Evolutionary conservation across 2,888 invertebrate genomes (phyloP).

Genomic region (Andrena trimmerana): DNA sequence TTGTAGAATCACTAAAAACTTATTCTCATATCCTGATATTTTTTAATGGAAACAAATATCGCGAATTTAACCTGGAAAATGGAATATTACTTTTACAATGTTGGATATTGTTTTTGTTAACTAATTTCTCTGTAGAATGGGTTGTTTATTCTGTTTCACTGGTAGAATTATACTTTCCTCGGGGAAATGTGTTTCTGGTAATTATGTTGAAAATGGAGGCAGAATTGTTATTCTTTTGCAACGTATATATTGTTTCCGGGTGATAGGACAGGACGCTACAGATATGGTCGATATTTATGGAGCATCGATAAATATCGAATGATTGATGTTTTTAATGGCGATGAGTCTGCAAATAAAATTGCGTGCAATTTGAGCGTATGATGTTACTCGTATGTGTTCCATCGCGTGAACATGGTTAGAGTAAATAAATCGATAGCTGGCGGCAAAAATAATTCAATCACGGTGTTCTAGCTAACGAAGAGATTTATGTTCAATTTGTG

Average conservation of each 20-base stretch:
- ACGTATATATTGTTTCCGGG: not conserved
- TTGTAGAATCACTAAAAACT: not conserved
- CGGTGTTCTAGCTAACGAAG: conserved; percentile 13
- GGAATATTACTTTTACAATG: not conserved
- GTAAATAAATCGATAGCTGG: conserved; percentile 39
- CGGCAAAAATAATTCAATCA: conserved; percentile 47
- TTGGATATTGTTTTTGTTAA: not conserved
- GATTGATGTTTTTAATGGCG: not conserved
- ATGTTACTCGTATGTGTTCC: not conserved
- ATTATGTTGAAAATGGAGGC: no score
- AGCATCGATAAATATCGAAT: not conserved
- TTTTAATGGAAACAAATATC: not conserved
- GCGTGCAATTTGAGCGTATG: conserved; percentile 7
- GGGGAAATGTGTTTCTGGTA: not conserved
- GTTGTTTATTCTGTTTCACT: not conserved
- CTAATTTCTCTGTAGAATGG: not conserved
- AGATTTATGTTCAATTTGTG: conserved; percentile 49
- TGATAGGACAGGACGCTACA: not conserved
- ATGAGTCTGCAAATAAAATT: conserved; percentile 34
- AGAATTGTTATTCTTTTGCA: not conserved
- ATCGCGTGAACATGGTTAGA: not conserved
- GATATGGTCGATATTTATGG: not conserved
- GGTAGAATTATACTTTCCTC: not conserved
- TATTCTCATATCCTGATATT: not conserved
- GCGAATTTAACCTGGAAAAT: not conserved